phyloP scores from a whole-genome alignment of 2,797 vertebrate species.

The Artibeus lituratus region DNA sequence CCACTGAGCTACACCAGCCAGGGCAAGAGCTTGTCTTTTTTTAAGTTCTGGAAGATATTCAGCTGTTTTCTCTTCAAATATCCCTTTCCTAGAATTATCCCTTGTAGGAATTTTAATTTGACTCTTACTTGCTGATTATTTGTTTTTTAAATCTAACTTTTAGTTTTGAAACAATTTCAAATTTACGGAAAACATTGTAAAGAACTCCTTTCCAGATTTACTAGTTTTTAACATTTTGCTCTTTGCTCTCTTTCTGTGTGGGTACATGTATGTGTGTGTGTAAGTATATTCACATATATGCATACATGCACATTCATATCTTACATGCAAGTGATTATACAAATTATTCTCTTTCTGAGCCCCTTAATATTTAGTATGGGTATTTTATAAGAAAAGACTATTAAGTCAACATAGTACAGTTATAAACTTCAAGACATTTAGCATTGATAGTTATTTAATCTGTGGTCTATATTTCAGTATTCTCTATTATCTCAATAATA shows the following conservation, averaged over 20 bases:
- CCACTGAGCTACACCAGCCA: no score
- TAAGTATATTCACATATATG: neutral
- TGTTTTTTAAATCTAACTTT: neutral
- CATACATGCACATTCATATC: neutral
- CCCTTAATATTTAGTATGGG: neutral
- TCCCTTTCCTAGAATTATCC: neutral
- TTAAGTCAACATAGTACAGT: neutral
- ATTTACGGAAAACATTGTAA: neutral
- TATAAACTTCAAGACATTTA: neutral
- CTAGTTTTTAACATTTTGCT: neutral
- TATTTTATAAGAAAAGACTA: neutral
- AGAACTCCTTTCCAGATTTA: neutral
- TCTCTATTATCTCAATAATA: neutral
- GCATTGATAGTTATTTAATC: neutral
- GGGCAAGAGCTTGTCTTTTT: no score
- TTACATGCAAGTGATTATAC: neutral
- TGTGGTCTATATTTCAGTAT: neutral
- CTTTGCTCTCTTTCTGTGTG: neutral
- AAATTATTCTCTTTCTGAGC: neutral
- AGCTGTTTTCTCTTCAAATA: neutral
- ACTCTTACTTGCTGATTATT: neutral
- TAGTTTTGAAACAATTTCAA: slow-evolving; percentile 10
- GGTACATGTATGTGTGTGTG: neutral
- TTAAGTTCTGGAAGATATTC: neutral
- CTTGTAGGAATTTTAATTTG: neutral